Percentiles rank a stretch among this genome's conserved stretches.
Evolutionary conservation across 2,797 vertebrate species (phyloP).

Genomic region (Tamandua tetradactyla): DNA sequence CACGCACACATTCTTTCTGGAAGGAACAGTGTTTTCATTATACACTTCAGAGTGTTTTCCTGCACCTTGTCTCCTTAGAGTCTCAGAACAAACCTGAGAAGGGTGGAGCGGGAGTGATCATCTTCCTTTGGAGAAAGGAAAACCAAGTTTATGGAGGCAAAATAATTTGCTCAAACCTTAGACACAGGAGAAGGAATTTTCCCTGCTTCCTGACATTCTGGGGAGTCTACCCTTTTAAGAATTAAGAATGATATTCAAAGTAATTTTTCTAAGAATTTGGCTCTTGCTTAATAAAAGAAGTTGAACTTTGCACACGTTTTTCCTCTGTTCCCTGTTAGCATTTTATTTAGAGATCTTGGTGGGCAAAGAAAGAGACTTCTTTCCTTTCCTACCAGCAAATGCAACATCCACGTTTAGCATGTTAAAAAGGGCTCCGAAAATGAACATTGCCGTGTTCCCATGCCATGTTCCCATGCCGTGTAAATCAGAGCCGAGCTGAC

Average conservation of each 20-base stretch:
- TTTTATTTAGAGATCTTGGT: not conserved
- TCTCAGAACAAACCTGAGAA: not conserved
- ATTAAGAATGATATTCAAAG: conserved; percentile 12
- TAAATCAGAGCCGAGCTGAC: conserved; percentile 7
- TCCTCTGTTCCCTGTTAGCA: conserved; percentile 2
- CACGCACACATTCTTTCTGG: not conserved
- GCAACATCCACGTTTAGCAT: not conserved
- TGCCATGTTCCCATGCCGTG: accelerated
- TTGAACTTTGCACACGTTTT: not conserved
- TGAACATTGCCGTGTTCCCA: not conserved
- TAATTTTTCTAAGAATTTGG: conserved; percentile 44
- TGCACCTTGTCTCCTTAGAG: conserved; percentile 7
- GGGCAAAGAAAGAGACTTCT: conserved; percentile 12
- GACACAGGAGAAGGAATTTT: not conserved
- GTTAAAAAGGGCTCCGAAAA: conserved; percentile 43
- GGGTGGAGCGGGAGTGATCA: not conserved
- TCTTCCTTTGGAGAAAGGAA: not conserved
- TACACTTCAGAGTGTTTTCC: conserved; percentile 58
- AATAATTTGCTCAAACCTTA: not conserved
- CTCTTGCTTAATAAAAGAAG: conserved; percentile 39
- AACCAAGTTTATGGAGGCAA: not conserved
- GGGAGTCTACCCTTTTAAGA: not conserved
- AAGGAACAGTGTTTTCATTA: conserved; percentile 60
- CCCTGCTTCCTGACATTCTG: not conserved
- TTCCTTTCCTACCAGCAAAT: not conserved